phyloP scores from a whole-genome alignment of 2,888 invertebrate species.

The Leptura quadrifasciata region DNA sequence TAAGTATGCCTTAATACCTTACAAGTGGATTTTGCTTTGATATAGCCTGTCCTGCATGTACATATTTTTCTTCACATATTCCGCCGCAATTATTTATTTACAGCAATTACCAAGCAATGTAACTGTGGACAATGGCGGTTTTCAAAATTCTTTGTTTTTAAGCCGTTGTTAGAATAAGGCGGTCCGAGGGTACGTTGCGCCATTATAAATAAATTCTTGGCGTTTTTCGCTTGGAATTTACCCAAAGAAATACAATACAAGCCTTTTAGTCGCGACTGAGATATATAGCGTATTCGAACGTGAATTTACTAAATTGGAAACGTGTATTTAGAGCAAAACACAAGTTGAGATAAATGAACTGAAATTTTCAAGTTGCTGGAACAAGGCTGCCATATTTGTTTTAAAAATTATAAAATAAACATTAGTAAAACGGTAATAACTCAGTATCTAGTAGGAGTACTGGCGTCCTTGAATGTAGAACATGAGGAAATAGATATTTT shows the following conservation, averaged over 20 bases:
- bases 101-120: slow-evolving; percentile 67
- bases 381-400: background rate
- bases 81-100: slow-evolving; percentile 60
- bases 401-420: too few relatives aligned
- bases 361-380: background rate
- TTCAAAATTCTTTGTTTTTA: slow-evolving; percentile 62
- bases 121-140: slow-evolving; percentile 62
- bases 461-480: background rate
- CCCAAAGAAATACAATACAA: slow-evolving; percentile 64
- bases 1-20: slow-evolving; percentile 24
- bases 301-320: slow-evolving; percentile 60
- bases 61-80: slow-evolving; percentile 49
- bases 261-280: slow-evolving; percentile 58
- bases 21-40: slow-evolving; percentile 17
- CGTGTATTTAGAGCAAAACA: slow-evolving; percentile 52
- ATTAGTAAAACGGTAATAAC: background rate
- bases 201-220: slow-evolving; percentile 67
- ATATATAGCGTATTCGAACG: slow-evolving; percentile 56
- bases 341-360: background rate
- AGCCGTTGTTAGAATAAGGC: slow-evolving; percentile 59
- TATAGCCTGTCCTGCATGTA: slow-evolving; percentile 25
- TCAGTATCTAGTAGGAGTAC: background rate
- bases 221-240: slow-evolving; percentile 64
- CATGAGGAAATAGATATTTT: background rate
- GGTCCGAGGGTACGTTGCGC: slow-evolving; percentile 54